Evolutionary conservation across 1,140 invertebrate genomes (phyloP).

Genomic region (Apis laboriosa): DNA sequence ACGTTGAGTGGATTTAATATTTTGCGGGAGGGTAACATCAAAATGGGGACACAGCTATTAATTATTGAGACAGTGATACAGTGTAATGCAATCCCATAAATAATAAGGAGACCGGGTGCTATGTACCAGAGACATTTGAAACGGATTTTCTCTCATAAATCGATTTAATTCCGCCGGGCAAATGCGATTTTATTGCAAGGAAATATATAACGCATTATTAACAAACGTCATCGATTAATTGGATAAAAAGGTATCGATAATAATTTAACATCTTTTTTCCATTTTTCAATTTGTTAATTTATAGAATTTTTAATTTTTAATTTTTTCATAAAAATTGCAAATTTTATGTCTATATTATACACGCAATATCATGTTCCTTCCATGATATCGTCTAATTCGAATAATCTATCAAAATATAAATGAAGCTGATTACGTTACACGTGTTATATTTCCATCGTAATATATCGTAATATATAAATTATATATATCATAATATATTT

Average conservation of each 20-base stretch:
- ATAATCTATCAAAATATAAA: too few relatives aligned
- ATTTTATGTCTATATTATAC: too few relatives aligned
- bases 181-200: conserved; percentile 25
- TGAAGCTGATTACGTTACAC: too few relatives aligned
- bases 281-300: neutral
- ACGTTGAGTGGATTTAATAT: conserved; percentile 64
- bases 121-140: conserved; percentile 9
- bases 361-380: too few relatives aligned
- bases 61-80: conserved; percentile 69
- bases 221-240: neutral
- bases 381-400: too few relatives aligned
- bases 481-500: too few relatives aligned
- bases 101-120: conserved; percentile 58
- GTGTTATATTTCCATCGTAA: too few relatives aligned
- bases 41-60: conserved; percentile 54
- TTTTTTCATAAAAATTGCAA: too few relatives aligned
- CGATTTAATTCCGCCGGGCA: conserved; percentile 31
- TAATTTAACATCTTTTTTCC: neutral
- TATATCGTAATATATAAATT: too few relatives aligned
- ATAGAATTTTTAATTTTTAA: too few relatives aligned
- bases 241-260: neutral
- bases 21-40: conserved; percentile 48
- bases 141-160: conserved; percentile 35
- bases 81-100: conserved; percentile 70
- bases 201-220: conserved; percentile 18